Percentiles rank a stretch among this genome's conserved stretches.
phyloP scores from a whole-genome alignment of 2,797 vertebrate genomes.

The Gymnocypris eckloni region DNA sequence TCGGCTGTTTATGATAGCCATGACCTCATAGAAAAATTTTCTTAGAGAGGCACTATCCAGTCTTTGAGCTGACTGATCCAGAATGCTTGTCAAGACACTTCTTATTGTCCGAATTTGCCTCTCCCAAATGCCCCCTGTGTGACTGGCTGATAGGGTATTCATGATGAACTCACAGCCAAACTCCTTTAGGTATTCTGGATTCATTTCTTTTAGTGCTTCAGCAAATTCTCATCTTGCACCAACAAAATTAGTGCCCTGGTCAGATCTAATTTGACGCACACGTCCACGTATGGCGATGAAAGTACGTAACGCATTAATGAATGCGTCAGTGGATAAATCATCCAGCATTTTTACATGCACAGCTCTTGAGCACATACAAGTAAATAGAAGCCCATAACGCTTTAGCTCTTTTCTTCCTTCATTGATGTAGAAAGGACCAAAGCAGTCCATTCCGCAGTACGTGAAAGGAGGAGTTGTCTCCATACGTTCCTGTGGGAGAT shows the following conservation, averaged over 20 bases:
- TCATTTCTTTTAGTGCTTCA: neutral
- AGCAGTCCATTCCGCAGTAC: too few relatives aligned
- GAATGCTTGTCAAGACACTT: too few relatives aligned
- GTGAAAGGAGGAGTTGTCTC: too few relatives aligned
- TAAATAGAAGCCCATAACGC: neutral
- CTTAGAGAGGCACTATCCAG: too few relatives aligned
- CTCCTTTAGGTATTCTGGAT: slow-evolving; percentile 14
- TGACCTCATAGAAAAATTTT: too few relatives aligned
- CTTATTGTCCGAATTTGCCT: too few relatives aligned
- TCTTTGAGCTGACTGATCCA: too few relatives aligned
- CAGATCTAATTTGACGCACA: neutral
- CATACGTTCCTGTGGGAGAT: too few relatives aligned
- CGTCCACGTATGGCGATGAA: neutral
- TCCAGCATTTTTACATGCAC: neutral
- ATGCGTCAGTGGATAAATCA: slow-evolving; percentile 11
- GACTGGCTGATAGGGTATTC: neutral
- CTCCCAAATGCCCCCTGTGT: slow-evolving; percentile 9
- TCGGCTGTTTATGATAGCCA: too few relatives aligned
- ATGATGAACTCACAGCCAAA: slow-evolving; percentile 6
- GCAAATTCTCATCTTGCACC: slow-evolving; percentile 5
- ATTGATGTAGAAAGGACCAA: too few relatives aligned
- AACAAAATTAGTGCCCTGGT: slow-evolving; percentile 8
- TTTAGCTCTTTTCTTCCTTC: neutral
- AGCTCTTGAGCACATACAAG: neutral
- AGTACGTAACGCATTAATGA: neutral